These are phyloP conservation scores for Pempheris klunzingeri DNA, from an alignment of 2,797 vertebrate species.

Conservation along the genomic window DNA sequence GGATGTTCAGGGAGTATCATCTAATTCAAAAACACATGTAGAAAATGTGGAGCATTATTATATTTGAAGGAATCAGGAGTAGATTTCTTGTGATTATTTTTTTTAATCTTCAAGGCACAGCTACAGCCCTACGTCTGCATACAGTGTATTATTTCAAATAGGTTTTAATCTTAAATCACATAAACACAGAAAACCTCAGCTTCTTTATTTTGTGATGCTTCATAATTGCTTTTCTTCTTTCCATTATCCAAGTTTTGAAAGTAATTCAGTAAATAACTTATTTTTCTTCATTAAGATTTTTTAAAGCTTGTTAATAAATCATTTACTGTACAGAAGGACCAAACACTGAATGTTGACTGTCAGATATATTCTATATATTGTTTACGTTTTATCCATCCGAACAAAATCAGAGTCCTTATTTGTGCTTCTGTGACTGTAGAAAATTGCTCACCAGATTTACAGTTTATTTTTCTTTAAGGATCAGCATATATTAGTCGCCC, in stretches of 20 bases:
- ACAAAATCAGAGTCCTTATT: background rate
- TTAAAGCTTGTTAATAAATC: too few relatives aligned
- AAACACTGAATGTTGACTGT: background rate
- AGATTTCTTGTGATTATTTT: too few relatives aligned
- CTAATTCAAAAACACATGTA: background rate
- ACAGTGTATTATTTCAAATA: too few relatives aligned
- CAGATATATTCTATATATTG: background rate
- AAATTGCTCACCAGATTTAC: background rate
- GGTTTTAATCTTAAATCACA: too few relatives aligned
- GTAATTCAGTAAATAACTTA: background rate
- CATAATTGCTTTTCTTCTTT: background rate
- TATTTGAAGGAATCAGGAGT: too few relatives aligned
- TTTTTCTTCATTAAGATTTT: background rate
- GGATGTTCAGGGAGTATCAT: background rate
- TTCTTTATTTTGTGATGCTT: background rate
- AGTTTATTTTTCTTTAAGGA: background rate
- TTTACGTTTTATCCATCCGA: background rate
- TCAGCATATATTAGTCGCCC: too few relatives aligned
- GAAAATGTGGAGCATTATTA: background rate
- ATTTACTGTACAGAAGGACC: too few relatives aligned
- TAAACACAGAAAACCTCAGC: background rate
- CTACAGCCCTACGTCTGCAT: too few relatives aligned
- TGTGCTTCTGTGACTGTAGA: background rate
- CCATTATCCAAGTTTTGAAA: background rate
- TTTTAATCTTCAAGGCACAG: too few relatives aligned